Evolutionary conservation across 1,140 invertebrate genomes (phyloP).

Genomic region (Lasioglossum albipes): DNA sequence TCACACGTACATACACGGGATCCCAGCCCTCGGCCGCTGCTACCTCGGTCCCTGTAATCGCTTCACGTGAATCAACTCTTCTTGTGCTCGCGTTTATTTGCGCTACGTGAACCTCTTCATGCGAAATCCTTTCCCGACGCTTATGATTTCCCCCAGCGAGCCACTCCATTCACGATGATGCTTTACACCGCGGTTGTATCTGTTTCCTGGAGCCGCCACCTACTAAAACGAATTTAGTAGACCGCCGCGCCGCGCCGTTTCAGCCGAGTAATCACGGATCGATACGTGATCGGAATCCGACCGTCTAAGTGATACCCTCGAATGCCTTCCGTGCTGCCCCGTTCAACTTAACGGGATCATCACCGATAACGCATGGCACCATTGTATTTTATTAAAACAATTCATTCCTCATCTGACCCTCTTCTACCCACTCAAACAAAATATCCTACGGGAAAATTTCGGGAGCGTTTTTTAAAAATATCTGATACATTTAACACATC

Average conservation of each 20-base stretch:
- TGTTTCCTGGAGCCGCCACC: not conserved
- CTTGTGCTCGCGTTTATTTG: not conserved
- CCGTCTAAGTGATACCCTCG: constrained; percentile 36
- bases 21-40: no score
- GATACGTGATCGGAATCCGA: constrained; percentile 47
- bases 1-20: not conserved
- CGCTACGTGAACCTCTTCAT: not conserved
- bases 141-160: not conserved
- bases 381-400: constrained; percentile 20
- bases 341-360: constrained; percentile 7
- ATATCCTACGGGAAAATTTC: no score
- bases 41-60: not conserved
- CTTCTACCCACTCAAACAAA: no score
- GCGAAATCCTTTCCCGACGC: not conserved
- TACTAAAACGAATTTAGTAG: constrained; percentile 16
- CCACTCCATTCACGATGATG: not conserved
- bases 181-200: not conserved
- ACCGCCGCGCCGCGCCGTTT: constrained; percentile 1
- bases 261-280: constrained; percentile 42
- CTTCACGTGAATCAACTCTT: constrained; percentile 7
- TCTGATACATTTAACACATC: no score
- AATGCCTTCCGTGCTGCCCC: constrained; percentile 22
- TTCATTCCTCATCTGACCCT: not conserved
- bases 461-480: no score
- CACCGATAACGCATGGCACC: constrained; percentile 11